Conservation (phyloP, 2,797 vertebrate species). For the Thunnus albacares region DNA sequence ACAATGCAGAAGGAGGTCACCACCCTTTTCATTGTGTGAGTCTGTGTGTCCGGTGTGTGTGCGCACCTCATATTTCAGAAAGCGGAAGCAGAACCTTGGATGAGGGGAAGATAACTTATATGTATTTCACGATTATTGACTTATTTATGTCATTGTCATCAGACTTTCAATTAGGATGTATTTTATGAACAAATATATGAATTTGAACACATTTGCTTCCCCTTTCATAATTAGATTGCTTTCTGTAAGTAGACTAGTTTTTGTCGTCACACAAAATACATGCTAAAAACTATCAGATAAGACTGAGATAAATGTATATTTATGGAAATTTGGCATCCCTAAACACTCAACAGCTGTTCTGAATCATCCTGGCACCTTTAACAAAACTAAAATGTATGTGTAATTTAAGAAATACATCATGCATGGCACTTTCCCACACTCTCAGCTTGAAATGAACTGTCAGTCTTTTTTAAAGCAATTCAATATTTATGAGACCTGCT, state of each 20-base stretch:
- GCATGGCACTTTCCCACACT: conserved; percentile 34
- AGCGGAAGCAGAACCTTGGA: conserved; percentile 30
- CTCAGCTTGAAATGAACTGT: conserved; percentile 7
- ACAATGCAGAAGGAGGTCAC: conserved; percentile 81
- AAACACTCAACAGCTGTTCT: neutral
- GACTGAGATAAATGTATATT: neutral
- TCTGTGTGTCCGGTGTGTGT: conserved; percentile 40
- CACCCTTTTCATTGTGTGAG: conserved; percentile 77
- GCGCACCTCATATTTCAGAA: conserved; percentile 64
- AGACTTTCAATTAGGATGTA: neutral
- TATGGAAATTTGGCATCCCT: neutral
- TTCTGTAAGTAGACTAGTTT: no score
- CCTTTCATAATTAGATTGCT: neutral
- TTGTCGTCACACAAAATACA: neutral
- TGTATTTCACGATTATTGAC: neutral
- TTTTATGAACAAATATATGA: neutral
- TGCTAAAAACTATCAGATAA: neutral
- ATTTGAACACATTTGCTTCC: neutral
- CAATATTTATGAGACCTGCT: conserved; percentile 36
- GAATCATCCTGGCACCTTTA: neutral
- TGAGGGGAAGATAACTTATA: conserved; percentile 21
- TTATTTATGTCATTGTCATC: neutral
- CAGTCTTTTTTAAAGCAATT: conserved; percentile 29
- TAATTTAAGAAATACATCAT: neutral
- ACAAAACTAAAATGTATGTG: neutral